A percentile compares a stretch with the other conserved stretches of the same genome.
Conservation (phyloP, 2,888 invertebrate genomes). For the Harpagoxenus sublaevis region DNA sequence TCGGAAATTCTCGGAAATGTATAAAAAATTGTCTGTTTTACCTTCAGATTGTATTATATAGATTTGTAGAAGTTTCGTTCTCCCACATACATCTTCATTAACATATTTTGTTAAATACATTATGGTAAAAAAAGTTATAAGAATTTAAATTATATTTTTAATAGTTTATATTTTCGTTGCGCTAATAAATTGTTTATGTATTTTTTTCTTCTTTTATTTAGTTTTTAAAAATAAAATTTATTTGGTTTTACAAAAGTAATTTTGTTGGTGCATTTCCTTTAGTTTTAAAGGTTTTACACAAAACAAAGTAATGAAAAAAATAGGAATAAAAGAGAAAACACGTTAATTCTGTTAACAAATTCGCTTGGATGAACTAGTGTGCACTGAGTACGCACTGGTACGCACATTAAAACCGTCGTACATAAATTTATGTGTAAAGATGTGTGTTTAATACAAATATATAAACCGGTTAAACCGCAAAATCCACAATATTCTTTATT, state of each 20-base stretch:
- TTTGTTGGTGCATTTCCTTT: not conserved
- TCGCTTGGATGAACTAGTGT: not conserved
- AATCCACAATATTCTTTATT: not conserved
- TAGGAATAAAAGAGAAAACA: not conserved
- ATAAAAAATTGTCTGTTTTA: not conserved
- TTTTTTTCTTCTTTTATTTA: not conserved
- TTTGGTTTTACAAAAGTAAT: not conserved
- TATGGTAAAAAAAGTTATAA: slow-evolving; percentile 1
- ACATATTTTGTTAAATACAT: not conserved
- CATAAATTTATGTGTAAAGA: not conserved
- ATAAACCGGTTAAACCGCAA: not conserved
- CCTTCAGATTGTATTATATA: not conserved
- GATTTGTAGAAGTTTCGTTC: not conserved
- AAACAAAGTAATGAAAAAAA: not conserved
- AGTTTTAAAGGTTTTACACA: not conserved
- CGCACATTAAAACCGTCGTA: not conserved
- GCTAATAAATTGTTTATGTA: not conserved
- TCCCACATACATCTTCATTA: not conserved
- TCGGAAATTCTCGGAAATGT: not conserved
- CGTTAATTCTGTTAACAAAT: not conserved
- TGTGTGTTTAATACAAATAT: not conserved
- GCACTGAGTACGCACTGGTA: not conserved
- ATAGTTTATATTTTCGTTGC: not conserved
- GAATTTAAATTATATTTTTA: not conserved
- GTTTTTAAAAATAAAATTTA: not conserved